A percentile compares a stretch with the other conserved stretches of the same genome.
Evolutionary conservation across 1,140 invertebrate species (phyloP).

Genomic region (Forficula auricularia): DNA sequence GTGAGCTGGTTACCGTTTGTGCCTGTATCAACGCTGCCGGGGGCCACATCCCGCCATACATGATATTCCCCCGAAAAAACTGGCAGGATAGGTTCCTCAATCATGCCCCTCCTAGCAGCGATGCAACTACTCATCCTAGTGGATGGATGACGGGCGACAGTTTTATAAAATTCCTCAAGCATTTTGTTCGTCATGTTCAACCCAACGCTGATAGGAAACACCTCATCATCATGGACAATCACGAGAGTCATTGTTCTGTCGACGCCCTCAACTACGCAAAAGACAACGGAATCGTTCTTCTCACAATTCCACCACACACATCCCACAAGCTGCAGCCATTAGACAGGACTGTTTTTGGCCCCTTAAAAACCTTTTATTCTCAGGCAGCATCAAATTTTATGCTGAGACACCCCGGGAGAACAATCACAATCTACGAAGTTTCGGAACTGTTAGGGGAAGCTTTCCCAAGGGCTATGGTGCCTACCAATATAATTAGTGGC

Average conservation of each 20-base stretch:
- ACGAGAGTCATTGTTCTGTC: constrained; percentile 22
- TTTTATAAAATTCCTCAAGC: constrained; percentile 18
- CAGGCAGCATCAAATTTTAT: constrained; percentile 21
- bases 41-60: constrained; percentile 21
- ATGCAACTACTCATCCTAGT: constrained; percentile 21
- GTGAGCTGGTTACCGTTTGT: constrained; percentile 22
- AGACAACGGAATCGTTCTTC: constrained; percentile 19
- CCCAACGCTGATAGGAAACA: too few relatives aligned
- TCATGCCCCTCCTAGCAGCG: constrained; percentile 21
- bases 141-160: constrained; percentile 25
- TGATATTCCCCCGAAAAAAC: constrained; percentile 25
- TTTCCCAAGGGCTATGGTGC: constrained; percentile 17
- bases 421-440: constrained; percentile 19
- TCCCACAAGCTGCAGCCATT: constrained; percentile 26
- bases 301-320: constrained; percentile 20
- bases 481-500: constrained; percentile 19
- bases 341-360: constrained; percentile 21
- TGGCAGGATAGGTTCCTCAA: constrained; percentile 16
- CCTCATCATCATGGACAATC: constrained; percentile 20
- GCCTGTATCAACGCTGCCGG: constrained; percentile 16
- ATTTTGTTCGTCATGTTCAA: constrained; percentile 17
- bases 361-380: constrained; percentile 28
- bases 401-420: constrained; percentile 16
- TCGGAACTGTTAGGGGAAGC: constrained; percentile 16
- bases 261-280: constrained; percentile 17